Evolutionary conservation across 2,797 vertebrate genomes (phyloP).

Genomic region (Arnoldichthys spilopterus): DNA sequence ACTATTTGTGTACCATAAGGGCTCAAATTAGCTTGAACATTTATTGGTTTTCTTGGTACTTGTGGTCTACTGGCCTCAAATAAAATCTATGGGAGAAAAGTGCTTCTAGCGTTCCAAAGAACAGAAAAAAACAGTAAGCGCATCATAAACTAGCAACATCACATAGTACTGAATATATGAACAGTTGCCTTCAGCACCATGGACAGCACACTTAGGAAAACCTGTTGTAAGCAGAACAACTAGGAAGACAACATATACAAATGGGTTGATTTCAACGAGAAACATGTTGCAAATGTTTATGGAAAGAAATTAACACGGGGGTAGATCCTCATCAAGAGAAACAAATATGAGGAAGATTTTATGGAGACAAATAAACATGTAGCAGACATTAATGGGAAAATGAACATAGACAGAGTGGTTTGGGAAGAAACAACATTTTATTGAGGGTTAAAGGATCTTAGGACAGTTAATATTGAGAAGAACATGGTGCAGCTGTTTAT

Average conservation of each 20-base stretch:
- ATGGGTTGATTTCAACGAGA: too few relatives aligned
- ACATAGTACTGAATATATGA: background rate
- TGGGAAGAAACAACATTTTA: background rate
- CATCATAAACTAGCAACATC: background rate
- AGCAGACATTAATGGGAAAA: background rate
- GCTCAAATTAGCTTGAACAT: background rate
- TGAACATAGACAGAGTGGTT: background rate
- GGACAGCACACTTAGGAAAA: conserved; percentile 30
- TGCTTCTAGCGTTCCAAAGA: background rate
- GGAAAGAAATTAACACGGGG: background rate
- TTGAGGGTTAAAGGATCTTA: too few relatives aligned
- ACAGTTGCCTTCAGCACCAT: conserved; percentile 32
- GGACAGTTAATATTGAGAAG: too few relatives aligned
- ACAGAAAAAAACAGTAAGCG: too few relatives aligned
- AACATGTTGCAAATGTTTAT: background rate
- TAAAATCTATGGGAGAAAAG: background rate
- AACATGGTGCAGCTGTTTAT: background rate
- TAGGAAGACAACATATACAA: too few relatives aligned
- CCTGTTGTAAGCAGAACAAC: background rate
- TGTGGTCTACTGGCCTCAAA: background rate
- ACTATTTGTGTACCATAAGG: background rate
- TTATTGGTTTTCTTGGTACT: background rate
- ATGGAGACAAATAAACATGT: background rate
- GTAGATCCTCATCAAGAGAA: background rate
- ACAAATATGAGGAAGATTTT: background rate